Evolutionary conservation across 2,113 vertebrate genomes (phyloP), one percentile per base, ranked within the genome.

Genomic region (Chaetops frenatus): DNA sequence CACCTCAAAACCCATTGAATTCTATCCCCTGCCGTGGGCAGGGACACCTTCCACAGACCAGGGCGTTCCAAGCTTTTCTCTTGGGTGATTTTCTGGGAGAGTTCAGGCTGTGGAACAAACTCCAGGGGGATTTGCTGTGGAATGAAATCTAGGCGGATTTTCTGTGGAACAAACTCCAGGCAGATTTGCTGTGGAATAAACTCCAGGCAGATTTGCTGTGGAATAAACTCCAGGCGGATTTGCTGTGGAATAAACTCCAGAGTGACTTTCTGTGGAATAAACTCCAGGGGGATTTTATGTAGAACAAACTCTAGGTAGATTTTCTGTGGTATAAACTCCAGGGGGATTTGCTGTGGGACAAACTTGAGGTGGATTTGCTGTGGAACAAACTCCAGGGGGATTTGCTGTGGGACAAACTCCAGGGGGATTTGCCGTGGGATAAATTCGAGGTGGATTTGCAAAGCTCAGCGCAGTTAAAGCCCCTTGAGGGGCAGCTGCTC

Each of bases 401-500:
- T 28, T 48, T 36, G 24, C 7, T 56, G 54, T 1, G 4, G 56
- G 21, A 36, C 19, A 9, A 80, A 10, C 15, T 8, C 36, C 24
- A 15, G 45, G 65, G 7, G 13, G 45, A 3, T 38, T 21, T 50
- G 18, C 24, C 21, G 25, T 50, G n/a, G 66, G 25, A 54, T 33
- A 10, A 81, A 5, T 15, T 11, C n/a, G 0, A 3, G 44, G 24
- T 0, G 7, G 7, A 13, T 31, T 67, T 28, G 19, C 64, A 33
- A 11, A 48, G 64, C 62, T 29, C 10, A 0, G 17, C 10, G 57
- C 4, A 15, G n/a, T 1, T 14, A 22, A 14, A 83, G 33, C 21
- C 35, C 61, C 57, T 62, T 0, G 0, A 31, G 61, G n/a, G 16
- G 23, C 0, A 0, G 47, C 80, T 48, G 74, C 74, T 44, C 0